Base-by-base conservation (phyloP, 2,888 invertebrate species). In the Listrodromus nycthemerus region DNA sequence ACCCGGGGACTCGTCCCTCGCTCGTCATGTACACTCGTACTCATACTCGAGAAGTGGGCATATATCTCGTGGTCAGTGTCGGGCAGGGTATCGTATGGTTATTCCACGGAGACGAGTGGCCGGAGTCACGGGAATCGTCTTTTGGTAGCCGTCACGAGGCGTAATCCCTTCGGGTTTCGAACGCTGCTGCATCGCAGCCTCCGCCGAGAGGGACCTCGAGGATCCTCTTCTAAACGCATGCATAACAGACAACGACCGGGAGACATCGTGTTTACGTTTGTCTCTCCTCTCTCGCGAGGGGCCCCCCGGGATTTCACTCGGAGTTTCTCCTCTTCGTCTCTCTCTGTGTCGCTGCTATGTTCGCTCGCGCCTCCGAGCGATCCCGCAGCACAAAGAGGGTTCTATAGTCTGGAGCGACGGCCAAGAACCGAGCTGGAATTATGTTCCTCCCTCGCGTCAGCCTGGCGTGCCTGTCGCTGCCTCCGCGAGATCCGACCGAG, bases 181-280 rank as follows among this genome's bases (percentile, higher is more conserved):
- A 52, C 19, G 82, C 61, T 50, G 61, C 48, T 70, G 55, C 81
- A 65, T 63, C 81, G 77, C 41, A 33, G 71, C 66, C 30, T 61
- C 33, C 71, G n/a, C 69, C 33, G 58, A 81, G 71, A 75, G 78
- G 66, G 78, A 81, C 69, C 83, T 89, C 86, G 87, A 89, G 89
- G 87, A 89, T 86, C 80, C 87, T 88, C 87, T 85, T 82, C 85
- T 73, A 81, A 74, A 65, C 48, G 82, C 77, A 73, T 83, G 83
- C 83, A 78, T 81, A 84, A 81, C 82, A 77, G 82, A 75, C 85
- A 66, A 37, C 27, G 45, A 52, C 50, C 27, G 33, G 78, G 77
- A 78, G 74, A 75, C 87, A 77, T 88, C 87, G 89, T 93, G 93
- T 93, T 93, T 93, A 92, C 92, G 91, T 92, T 92, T 90, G 92